phyloP scores from a whole-genome alignment of 2,888 invertebrate species.

The Apocheima hispidaria region DNA sequence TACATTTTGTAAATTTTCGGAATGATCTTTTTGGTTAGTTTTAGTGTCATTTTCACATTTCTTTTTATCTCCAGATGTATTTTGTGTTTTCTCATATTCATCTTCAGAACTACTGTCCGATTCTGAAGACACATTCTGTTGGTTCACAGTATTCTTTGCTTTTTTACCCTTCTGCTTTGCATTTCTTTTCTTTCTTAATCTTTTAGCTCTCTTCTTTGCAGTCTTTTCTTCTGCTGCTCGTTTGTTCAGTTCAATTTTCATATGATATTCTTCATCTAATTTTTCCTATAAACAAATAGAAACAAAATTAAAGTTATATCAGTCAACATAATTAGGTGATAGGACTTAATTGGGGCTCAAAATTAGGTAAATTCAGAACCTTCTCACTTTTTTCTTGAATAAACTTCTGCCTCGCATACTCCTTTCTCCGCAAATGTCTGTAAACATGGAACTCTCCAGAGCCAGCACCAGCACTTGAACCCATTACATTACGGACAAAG shows the following conservation, averaged over 20 bases:
- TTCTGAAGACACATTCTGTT: constrained; percentile 54
- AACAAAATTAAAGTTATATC: not conserved
- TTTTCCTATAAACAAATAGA: constrained; percentile 88
- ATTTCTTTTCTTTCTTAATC: constrained; percentile 90
- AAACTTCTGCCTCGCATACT: constrained; percentile 97
- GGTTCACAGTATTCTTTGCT: constrained; percentile 56
- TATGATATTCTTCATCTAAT: constrained; percentile 93
- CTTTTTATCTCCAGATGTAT: constrained; percentile 38
- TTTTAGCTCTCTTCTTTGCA: constrained; percentile 96
- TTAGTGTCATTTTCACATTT: constrained; percentile 34
- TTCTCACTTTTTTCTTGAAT: constrained; percentile 95
- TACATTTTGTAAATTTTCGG: not conserved
- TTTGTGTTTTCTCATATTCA: constrained; percentile 31
- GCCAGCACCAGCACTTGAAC: constrained; percentile 99
- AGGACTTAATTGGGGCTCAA: not conserved
- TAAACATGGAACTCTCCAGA: constrained; percentile 99
- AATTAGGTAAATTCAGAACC: constrained; percentile 83
- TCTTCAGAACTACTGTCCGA: constrained; percentile 68
- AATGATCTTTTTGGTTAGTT: constrained; percentile 44
- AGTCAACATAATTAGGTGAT: not conserved
- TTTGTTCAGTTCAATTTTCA: constrained; percentile 91
- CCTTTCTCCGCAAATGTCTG: constrained; percentile 96
- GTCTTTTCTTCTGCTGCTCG: constrained; percentile 91
- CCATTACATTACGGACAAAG: constrained; percentile 99
- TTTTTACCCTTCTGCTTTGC: constrained; percentile 75